A percentile compares a stretch with the other conserved stretches of the same genome.
Conservation (phyloP, 2,888 invertebrate genomes). For the Argynnis bischoffii region DNA sequence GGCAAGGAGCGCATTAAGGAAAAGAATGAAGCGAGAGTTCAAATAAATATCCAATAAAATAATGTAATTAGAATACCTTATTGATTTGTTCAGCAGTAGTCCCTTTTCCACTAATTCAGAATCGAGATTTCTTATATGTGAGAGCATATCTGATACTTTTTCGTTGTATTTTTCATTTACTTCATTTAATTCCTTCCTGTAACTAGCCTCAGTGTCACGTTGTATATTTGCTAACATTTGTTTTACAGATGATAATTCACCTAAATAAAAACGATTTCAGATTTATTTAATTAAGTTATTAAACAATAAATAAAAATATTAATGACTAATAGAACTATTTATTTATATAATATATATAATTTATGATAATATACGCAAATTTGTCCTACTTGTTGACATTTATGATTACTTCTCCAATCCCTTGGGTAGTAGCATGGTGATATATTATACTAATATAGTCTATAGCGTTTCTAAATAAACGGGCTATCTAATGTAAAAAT, state of each 20-base stretch:
- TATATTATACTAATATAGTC: no score
- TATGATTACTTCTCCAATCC: no score
- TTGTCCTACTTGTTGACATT: no score
- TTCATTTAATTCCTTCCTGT: conserved; percentile 82
- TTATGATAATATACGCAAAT: neutral
- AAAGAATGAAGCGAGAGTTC: no score
- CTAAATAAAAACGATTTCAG: no score
- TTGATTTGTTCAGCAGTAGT: conserved; percentile 75
- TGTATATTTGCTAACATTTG: conserved; percentile 76
- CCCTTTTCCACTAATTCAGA: conserved; percentile 82
- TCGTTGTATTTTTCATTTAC: conserved; percentile 82
- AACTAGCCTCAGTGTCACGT: conserved; percentile 79
- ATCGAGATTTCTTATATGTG: conserved; percentile 81
- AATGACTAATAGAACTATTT: no score
- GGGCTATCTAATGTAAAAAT: no score
- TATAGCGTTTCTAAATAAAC: no score
- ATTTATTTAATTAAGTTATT: no score
- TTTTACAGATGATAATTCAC: conserved; percentile 80
- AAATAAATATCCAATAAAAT: neutral
- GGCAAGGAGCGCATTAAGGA: no score
- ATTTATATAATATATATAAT: conserved; percentile 1
- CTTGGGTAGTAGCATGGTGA: no score
- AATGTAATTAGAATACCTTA: conserved; percentile 53
- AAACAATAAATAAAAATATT: no score
- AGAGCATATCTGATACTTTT: conserved; percentile 80